Conservation (phyloP, 2,888 invertebrate genomes). For the Rhingia rostrata region DNA sequence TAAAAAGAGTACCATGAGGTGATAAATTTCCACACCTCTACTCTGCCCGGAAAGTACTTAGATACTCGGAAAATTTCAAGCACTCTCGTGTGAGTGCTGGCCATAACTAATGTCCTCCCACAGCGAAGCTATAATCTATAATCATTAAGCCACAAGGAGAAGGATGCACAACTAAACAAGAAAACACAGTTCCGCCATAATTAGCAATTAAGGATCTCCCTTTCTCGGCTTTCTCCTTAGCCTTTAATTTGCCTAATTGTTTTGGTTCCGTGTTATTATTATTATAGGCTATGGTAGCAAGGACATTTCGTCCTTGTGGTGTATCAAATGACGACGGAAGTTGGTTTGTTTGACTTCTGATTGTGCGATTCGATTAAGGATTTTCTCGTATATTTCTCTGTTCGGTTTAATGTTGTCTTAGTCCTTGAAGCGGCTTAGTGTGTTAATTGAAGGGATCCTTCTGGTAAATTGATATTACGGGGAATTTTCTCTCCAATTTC, state of each 20-base stretch:
- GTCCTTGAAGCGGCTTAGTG: conserved; percentile 26
- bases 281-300: neutral
- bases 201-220: conserved; percentile 21
- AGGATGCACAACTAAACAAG: conserved; percentile 2
- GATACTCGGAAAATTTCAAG: conserved; percentile 1
- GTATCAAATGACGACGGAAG: conserved; percentile 15
- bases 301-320: conserved; percentile 16
- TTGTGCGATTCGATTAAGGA: conserved; percentile 33
- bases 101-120: conserved; percentile 42
- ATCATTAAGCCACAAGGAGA: conserved; percentile 9
- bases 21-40: conserved; percentile 55
- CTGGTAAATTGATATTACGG: neutral
- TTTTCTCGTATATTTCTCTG: conserved; percentile 15
- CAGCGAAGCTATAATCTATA: conserved; percentile 39
- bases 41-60: conserved; percentile 29
- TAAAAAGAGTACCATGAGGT: neutral
- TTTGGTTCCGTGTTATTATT: conserved; percentile 18
- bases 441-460: conserved; percentile 38
- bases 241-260: conserved; percentile 56
- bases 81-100: conserved; percentile 25
- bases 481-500: neutral
- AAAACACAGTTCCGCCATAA: conserved; percentile 18
- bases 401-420: conserved; percentile 15
- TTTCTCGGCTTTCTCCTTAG: neutral
- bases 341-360: conserved; percentile 33